A percentile compares a stretch with the other conserved stretches of the same genome.
Evolutionary conservation across 1,140 invertebrate genomes (phyloP).

Genomic region (Drosophila persimilis): DNA sequence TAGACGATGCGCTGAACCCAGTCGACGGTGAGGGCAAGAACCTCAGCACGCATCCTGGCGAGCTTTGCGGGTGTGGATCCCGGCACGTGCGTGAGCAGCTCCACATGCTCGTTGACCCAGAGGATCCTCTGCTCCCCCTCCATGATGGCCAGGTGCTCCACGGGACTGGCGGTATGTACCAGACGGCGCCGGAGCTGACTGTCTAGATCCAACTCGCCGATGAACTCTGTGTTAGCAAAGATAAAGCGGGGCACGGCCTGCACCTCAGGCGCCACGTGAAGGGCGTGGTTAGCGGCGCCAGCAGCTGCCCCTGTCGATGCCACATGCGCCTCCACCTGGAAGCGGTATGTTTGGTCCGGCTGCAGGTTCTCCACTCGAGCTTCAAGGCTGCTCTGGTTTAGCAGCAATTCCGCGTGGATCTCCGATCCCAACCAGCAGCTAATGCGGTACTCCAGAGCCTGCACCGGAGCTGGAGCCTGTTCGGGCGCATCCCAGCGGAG

Average conservation of each 20-base stretch:
- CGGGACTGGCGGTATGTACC: slow-evolving; percentile 81
- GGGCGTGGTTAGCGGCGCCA: slow-evolving; percentile 83
- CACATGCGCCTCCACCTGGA: slow-evolving; percentile 90
- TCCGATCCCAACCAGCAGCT: slow-evolving; percentile 67
- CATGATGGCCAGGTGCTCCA: slow-evolving; percentile 86
- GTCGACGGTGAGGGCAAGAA: slow-evolving; percentile 87
- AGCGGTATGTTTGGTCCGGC: slow-evolving; percentile 86
- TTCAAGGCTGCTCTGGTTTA: slow-evolving; percentile 61
- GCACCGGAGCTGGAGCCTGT: slow-evolving; percentile 83
- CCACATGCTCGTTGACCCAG: slow-evolving; percentile 92
- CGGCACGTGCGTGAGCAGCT: slow-evolving; percentile 87
- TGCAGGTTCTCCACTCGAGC: slow-evolving; percentile 47
- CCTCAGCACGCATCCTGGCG: slow-evolving; percentile 86
- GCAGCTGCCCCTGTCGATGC: slow-evolving; percentile 85
- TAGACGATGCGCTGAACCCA: slow-evolving; percentile 93
- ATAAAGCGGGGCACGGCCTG: slow-evolving; percentile 91
- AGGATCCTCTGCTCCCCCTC: slow-evolving; percentile 89
- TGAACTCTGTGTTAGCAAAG: slow-evolving; percentile 88
- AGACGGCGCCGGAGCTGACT: slow-evolving; percentile 83
- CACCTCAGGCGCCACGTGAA: slow-evolving; percentile 85
- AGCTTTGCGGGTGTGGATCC: slow-evolving; percentile 86
- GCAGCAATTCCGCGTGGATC: slow-evolving; percentile 48
- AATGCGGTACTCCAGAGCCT: slow-evolving; percentile 61
- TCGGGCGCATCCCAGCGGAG: slow-evolving; percentile 91
- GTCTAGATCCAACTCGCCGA: slow-evolving; percentile 90